Conservation (phyloP, 2,888 invertebrate species). For the Eumerus sabulonum region DNA sequence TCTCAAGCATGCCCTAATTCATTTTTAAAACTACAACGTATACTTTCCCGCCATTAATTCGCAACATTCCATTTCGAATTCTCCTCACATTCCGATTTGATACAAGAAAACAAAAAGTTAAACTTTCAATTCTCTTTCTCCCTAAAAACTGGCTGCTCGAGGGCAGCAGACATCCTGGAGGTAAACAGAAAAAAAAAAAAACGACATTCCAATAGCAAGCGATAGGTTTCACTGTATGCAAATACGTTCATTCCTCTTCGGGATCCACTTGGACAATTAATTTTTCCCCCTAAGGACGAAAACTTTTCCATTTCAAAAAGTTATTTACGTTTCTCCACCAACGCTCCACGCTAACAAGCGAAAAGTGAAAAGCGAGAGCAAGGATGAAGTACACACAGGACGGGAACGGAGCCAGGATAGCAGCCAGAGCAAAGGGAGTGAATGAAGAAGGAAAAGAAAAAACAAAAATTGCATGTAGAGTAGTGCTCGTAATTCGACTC, state of each 20-base stretch:
- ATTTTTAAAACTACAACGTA: too few relatives aligned
- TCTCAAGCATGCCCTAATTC: too few relatives aligned
- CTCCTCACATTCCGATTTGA: constrained; percentile 13
- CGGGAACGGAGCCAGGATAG: too few relatives aligned
- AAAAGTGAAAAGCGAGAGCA: background rate
- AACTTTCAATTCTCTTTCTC: background rate
- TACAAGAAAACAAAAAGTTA: constrained; percentile 5
- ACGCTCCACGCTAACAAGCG: background rate
- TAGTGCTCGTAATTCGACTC: constrained; percentile 16
- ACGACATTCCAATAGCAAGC: constrained; percentile 24
- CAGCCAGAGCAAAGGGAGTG: too few relatives aligned
- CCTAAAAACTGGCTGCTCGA: constrained; percentile 19
- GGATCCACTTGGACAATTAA: constrained; percentile 55
- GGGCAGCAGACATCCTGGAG: constrained; percentile 33
- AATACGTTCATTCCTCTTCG: constrained; percentile 22
- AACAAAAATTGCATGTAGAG: constrained; percentile 23
- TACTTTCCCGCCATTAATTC: too few relatives aligned
- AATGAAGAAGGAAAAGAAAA: background rate
- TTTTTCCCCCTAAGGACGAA: constrained; percentile 41
- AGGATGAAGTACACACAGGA: too few relatives aligned
- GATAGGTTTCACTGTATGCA: constrained; percentile 39
- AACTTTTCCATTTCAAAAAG: constrained; percentile 42
- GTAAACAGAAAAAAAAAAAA: constrained; percentile 14
- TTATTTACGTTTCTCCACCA: constrained; percentile 34
- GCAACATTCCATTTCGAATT: background rate